Evolutionary conservation across 1,140 invertebrate species (phyloP).

Genomic region (Achatina immaculata): DNA sequence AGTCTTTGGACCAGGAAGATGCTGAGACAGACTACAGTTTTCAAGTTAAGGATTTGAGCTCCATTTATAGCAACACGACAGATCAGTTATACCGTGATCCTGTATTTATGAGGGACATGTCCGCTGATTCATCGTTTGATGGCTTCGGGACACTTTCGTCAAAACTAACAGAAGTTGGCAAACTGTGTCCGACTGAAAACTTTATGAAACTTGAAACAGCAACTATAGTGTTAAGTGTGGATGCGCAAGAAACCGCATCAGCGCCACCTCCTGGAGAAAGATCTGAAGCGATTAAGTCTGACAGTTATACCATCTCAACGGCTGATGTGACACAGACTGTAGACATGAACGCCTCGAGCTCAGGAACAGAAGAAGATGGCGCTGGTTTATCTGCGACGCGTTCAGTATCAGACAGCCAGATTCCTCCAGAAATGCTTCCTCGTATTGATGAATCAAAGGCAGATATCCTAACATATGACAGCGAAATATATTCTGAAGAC

Average conservation of each 20-base stretch:
- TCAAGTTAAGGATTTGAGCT: background rate
- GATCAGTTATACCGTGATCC: background rate
- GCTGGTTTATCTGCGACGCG: conserved; percentile 1
- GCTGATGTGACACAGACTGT: background rate
- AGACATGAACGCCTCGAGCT: background rate
- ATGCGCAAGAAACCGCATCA: no score
- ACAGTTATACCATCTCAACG: conserved; percentile 2
- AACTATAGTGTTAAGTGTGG: background rate
- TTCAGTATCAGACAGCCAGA: conserved; percentile 13
- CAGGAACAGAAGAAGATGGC: conserved; percentile 1
- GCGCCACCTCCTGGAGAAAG: background rate
- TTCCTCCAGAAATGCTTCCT: conserved; percentile 16
- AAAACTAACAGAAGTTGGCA: background rate
- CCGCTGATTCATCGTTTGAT: background rate
- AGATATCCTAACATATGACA: background rate
- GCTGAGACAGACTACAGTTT: background rate
- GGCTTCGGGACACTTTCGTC: background rate
- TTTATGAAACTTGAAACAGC: background rate
- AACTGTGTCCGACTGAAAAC: no score
- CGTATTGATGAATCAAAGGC: background rate
- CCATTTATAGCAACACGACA: background rate
- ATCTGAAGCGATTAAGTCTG: conserved; percentile 1
- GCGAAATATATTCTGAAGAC: background rate
- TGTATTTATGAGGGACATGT: background rate
- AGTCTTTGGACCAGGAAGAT: conserved; percentile 11